phyloP scores from a whole-genome alignment of 2,888 invertebrate genomes.

The Acanthosepion pharaonis region DNA sequence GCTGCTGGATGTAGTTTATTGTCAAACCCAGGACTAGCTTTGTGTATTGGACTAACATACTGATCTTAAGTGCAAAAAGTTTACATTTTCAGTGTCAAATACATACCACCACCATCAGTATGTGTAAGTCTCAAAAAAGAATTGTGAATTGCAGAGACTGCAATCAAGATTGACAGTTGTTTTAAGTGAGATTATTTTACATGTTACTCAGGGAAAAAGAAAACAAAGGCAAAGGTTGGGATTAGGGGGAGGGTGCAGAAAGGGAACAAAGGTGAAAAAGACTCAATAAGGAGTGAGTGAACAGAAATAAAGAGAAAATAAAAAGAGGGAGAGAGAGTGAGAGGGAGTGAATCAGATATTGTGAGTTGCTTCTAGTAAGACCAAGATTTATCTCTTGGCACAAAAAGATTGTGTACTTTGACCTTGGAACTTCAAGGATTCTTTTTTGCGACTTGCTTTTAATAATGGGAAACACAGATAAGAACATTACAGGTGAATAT shows the following conservation, averaged over 20 bases:
- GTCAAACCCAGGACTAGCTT: not conserved
- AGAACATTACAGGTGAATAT: too few species aligned
- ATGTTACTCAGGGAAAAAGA: not conserved
- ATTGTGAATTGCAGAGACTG: not conserved
- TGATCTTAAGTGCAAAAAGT: not conserved
- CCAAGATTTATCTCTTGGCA: too few species aligned
- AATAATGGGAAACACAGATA: too few species aligned
- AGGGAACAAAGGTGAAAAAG: not conserved
- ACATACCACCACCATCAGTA: not conserved
- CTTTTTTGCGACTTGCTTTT: too few species aligned
- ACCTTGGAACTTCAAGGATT: too few species aligned
- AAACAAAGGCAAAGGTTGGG: too few species aligned
- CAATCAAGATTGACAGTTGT: not conserved
- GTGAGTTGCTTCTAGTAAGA: too few species aligned
- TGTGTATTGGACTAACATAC: not conserved
- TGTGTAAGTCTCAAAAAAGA: not conserved
- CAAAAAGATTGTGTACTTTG: too few species aligned
- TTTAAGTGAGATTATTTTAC: conserved; percentile 14
- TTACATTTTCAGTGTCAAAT: not conserved
- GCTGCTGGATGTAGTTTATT: too few species aligned
- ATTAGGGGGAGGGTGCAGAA: too few species aligned
- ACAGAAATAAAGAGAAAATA: not conserved
- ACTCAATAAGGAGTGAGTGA: not conserved
- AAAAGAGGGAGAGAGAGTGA: not conserved
- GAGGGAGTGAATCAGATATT: not conserved